phyloP scores from a whole-genome alignment of 2,797 vertebrate genomes.

The Fistularia commersonii region DNA sequence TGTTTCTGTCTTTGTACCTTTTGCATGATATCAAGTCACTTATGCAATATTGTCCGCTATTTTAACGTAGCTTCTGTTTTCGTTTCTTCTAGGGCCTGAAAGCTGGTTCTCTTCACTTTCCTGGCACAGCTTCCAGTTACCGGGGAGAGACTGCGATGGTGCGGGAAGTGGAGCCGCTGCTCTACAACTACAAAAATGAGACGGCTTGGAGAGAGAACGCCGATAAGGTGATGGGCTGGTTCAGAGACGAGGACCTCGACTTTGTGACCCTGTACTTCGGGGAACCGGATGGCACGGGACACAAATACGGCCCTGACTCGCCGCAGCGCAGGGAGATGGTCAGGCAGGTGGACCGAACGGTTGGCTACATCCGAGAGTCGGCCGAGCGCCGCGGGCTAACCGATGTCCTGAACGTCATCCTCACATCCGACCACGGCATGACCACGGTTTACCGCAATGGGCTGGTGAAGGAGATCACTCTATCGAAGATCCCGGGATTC shows the following conservation, averaged over 20 bases:
- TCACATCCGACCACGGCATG: constrained; percentile 93
- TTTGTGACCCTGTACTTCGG: constrained; percentile 90
- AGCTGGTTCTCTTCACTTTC: constrained; percentile 89
- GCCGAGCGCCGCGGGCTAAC: constrained; percentile 56
- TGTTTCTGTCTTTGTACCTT: too few species aligned
- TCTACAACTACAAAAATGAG: constrained; percentile 83
- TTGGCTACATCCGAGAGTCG: constrained; percentile 80
- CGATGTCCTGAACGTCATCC: constrained; percentile 80
- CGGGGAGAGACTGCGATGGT: constrained; percentile 66
- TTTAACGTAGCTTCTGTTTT: constrained; percentile 16
- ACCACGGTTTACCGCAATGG: constrained; percentile 58
- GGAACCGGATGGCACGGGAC: constrained; percentile 84
- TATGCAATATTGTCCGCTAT: background rate
- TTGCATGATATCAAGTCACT: too few species aligned
- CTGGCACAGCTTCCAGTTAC: constrained; percentile 83
- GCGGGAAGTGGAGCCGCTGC: constrained; percentile 70
- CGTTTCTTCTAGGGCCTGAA: constrained; percentile 79
- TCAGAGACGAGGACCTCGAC: constrained; percentile 71
- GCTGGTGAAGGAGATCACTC: constrained; percentile 68
- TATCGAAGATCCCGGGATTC: constrained; percentile 74
- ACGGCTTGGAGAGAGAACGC: constrained; percentile 76
- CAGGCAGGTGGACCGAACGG: constrained; percentile 81
- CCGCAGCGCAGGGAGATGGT: constrained; percentile 75
- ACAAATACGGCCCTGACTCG: constrained; percentile 84
- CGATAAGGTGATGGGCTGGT: constrained; percentile 84